Evolutionary conservation across 1,140 invertebrate species (phyloP), one percentile per base, ranked within the genome.

Genomic region (Neodiprion pinetum): DNA sequence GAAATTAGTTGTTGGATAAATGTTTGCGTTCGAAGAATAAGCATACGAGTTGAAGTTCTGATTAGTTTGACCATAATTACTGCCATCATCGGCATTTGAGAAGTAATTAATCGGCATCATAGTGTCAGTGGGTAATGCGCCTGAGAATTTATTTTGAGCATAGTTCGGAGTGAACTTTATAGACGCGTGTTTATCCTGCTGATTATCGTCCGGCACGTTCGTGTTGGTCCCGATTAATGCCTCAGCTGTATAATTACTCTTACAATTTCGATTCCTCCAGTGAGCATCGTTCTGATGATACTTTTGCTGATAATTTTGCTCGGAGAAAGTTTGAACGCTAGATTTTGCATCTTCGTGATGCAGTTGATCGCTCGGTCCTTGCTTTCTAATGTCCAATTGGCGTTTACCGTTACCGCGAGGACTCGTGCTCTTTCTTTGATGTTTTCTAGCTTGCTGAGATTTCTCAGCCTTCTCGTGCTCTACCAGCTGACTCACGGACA

Each of bases 401-500:
- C 87, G 82, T 66, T 88, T 89, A 1, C 78, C 78, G 7, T 69
- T 82, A 0, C 81, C 80, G 50, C 88, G 77, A 0, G 86, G 87
- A 79, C 82, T 89, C 0, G 81, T 66, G 4, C 73, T 85, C 40
- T 88, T 88, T 11, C 86, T 80, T 10, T 83, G 83, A 74, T 83
- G 80, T 48, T 84, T 84, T 2, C 82, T 80, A 48, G 71, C 67
- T 9, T 81, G 78, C 1, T 83, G 82, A 9, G 75, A 78, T 70
- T 88, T 88, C 70, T 90, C 90, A 1, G 83, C 86, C 77, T 91
- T 91, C 74, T 88, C 89, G 48, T 90, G 90, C 75, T 93, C 91
- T 11, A 93, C 91, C 10, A 93, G 79, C 76, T 93, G 92, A 84
- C 92, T 93, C 0, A 93, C 92, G 0, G 92, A 93, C 7, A 93